Base-by-base conservation (phyloP, 1,140 invertebrate genomes). In the Heliothis virescens region DNA sequence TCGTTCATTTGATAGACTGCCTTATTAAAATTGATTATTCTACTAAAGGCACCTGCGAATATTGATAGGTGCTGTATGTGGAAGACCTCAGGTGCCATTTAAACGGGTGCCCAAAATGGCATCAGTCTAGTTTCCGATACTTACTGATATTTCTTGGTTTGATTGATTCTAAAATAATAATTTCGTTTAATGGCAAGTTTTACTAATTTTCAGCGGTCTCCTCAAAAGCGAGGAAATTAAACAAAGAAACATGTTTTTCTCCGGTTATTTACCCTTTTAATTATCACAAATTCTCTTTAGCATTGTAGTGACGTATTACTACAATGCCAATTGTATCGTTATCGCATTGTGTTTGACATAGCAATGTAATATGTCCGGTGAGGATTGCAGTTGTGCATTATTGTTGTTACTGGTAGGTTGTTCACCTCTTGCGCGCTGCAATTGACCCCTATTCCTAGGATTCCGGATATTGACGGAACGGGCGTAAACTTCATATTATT, bases 251-350 rank as follows among this genome's bases (percentile, higher is more conserved):
- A 34, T 34, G 3, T 57, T 57, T 7, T 9, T 57, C 16, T 18
- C 0, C n/a, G n/a, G 9, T 57, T 9, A 21, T 4, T 26, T 3
- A 9, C 10, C 57, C 2, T 26, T 3, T 59, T 26, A 11, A 18
- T 26, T 60, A 13, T 60, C 12, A 41, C 34, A 41, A 7, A 9
- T 57, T 57, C 7, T n/a, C 5, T 18, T 57, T 9, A 57, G 53
- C 16, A 13, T 59, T 11, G 18, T 0, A 15, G n/a, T 63, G n/a
- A 47, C 18, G 11, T 60, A 3, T 48, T 18, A 65, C 63, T 41
- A 16, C 41, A 65, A 65, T 16, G 41, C 41, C 41, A 67, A 48
- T 67, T 21, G 11, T 13, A 60, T 60, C 50, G 29, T 48, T 67
- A 67, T 67, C 63, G 63, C 41, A 48, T 41, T n/a, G n/a, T 16